A percentile compares a stretch with the other conserved stretches of the same genome.
Evolutionary conservation across 1,140 invertebrate genomes (phyloP).

Genomic region (Saccostrea echinata): DNA sequence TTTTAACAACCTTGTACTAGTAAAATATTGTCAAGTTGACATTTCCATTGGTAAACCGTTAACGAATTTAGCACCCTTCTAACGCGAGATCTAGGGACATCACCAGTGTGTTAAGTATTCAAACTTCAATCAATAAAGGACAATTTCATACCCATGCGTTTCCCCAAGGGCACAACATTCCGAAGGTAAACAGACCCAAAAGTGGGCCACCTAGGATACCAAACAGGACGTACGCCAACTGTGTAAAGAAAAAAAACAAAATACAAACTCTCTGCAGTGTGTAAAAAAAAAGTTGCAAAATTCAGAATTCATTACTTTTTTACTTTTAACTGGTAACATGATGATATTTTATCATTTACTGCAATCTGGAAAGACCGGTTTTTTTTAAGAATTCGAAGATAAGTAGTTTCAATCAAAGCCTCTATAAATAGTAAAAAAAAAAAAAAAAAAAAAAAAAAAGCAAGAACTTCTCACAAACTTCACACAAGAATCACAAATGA

Average conservation of each 20-base stretch:
- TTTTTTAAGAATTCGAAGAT: no score
- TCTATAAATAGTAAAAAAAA: no score
- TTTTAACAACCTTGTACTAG: no score
- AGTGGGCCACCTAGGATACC: slow-evolving; percentile 76
- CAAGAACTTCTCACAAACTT: no score
- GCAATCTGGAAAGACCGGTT: no score
- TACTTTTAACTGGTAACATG: no score
- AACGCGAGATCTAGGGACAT: not conserved
- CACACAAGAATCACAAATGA: no score
- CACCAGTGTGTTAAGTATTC: not conserved
- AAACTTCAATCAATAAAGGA: not conserved
- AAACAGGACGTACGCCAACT: slow-evolving; percentile 82
- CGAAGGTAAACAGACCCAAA: slow-evolving; percentile 77
- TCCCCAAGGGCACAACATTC: slow-evolving; percentile 78
- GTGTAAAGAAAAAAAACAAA: slow-evolving; percentile 67
- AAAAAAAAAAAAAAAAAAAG: no score
- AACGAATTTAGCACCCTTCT: not conserved
- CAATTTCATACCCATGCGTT: slow-evolving; percentile 64
- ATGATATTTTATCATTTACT: no score
- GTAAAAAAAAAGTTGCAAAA: no score
- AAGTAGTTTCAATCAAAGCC: no score
- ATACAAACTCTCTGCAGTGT: not conserved
- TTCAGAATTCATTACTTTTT: no score
- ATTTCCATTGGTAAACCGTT: not conserved
- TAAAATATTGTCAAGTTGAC: not conserved